Evolutionary conservation across 2,113 vertebrate genomes (phyloP).

Genomic region (Empidonax traillii): DNA sequence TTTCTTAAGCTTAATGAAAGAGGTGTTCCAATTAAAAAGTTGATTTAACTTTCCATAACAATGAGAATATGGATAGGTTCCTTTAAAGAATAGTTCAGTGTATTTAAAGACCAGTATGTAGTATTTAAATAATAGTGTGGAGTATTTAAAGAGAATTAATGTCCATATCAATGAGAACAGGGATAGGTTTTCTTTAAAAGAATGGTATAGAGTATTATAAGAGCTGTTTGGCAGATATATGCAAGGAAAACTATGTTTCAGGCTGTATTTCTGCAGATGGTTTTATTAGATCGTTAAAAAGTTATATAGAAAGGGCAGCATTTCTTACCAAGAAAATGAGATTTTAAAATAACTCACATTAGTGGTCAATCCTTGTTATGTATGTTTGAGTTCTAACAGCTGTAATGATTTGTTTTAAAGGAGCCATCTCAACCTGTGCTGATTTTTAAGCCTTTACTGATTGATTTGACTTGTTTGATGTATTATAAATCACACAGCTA

Average conservation of each 20-base stretch:
- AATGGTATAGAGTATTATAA: background rate
- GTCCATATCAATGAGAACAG: background rate
- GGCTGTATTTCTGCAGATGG: background rate
- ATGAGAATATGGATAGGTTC: background rate
- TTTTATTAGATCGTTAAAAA: constrained; percentile 6
- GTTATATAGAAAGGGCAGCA: constrained; percentile 1
- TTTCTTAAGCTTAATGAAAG: background rate
- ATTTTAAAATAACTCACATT: constrained; percentile 48
- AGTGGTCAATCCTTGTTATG: constrained; percentile 43
- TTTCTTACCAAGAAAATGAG: constrained; percentile 49
- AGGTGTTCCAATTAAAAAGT: background rate
- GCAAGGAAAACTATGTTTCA: background rate
- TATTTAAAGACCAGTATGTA: background rate
- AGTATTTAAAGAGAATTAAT: background rate
- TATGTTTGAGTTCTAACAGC: constrained; percentile 31
- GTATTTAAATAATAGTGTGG: background rate
- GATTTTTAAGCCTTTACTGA: constrained; percentile 65
- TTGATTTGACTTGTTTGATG: constrained; percentile 69
- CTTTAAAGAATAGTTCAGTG: background rate
- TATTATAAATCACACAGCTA: constrained; percentile 70
- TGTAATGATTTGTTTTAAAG: constrained; percentile 67
- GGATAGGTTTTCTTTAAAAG: background rate
- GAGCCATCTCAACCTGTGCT: constrained; percentile 48
- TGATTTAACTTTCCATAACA: background rate
- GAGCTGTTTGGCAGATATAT: background rate